A percentile compares a stretch with the other conserved stretches of the same genome.
These are phyloP conservation scores for Pyrrhosoma nymphula DNA, from an alignment of 2,888 invertebrate genomes.

Conservation along the genomic window DNA sequence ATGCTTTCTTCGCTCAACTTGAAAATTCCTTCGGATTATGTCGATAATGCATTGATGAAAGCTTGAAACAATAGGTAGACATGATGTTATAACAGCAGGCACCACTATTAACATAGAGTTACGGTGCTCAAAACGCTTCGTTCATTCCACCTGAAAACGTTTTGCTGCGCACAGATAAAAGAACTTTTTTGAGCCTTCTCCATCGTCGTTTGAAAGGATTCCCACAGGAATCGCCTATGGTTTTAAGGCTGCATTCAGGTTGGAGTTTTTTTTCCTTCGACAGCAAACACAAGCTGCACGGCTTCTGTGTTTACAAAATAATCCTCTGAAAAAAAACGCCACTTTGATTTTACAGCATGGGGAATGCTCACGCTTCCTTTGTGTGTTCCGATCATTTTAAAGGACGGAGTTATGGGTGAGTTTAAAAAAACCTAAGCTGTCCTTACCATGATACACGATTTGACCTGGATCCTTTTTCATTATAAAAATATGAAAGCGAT, in stretches of 20 bases:
- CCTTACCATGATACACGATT: not conserved
- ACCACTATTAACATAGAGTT: not conserved
- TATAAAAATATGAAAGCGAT: slow-evolving; percentile 23
- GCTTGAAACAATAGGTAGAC: not conserved
- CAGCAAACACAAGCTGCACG: not conserved
- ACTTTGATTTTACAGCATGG: not conserved
- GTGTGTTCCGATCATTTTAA: not conserved
- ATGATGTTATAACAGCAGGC: not conserved
- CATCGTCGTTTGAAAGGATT: not conserved
- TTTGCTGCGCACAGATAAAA: no score
- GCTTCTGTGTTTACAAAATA: not conserved
- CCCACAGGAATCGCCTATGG: not conserved
- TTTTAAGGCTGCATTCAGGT: not conserved
- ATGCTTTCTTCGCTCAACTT: no score
- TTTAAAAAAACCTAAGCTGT: not conserved
- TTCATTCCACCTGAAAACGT: no score
- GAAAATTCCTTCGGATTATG: not conserved
- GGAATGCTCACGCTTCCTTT: not conserved
- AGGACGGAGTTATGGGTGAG: not conserved
- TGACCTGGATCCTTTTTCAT: slow-evolving; percentile 7
- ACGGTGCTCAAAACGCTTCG: not conserved
- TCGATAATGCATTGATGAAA: not conserved
- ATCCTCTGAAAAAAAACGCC: slow-evolving; percentile 4
- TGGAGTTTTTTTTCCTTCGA: not conserved
- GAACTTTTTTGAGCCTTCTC: not conserved